A percentile compares a stretch with the other conserved stretches of the same genome.
Evolutionary conservation across 35 echinoderm and acorn worm genomes (phyloP).

Genomic region (Stichopus chloronotus): DNA sequence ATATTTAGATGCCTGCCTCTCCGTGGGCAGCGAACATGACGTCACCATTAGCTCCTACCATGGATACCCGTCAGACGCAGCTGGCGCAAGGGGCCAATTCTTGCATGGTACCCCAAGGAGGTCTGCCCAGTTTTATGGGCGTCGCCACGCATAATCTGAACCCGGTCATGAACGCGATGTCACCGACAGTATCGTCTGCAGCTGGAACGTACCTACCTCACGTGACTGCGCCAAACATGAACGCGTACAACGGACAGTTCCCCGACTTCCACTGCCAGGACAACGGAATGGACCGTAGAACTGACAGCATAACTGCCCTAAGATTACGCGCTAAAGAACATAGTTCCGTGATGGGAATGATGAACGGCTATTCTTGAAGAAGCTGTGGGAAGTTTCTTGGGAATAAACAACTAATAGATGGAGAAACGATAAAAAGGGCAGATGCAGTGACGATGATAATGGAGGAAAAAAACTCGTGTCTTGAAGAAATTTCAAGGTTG

Average conservation of each 20-base stretch:
- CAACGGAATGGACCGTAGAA: slow-evolving; percentile 75
- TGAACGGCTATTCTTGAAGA: slow-evolving; percentile 89
- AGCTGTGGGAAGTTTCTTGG: background rate
- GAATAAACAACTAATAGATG: background rate
- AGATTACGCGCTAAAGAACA: slow-evolving; percentile 92
- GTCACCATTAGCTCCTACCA: slow-evolving; percentile 79
- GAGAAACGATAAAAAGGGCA: background rate
- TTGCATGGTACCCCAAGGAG: slow-evolving; percentile 90
- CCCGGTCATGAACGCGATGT: slow-evolving; percentile 72
- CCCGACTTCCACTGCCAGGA: slow-evolving; percentile 67
- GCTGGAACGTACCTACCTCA: slow-evolving; percentile 41
- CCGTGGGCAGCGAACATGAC: slow-evolving; percentile 94
- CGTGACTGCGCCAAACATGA: slow-evolving; percentile 57
- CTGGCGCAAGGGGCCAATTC: slow-evolving; percentile 70
- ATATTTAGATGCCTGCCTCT: slow-evolving; percentile 73
- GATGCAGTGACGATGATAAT: background rate
- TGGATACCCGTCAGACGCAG: slow-evolving; percentile 65
- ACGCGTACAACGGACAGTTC: slow-evolving; percentile 88
- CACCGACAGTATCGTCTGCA: slow-evolving; percentile 31
- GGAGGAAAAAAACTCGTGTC: background rate
- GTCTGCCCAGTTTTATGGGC: slow-evolving; percentile 91
- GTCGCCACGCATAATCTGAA: slow-evolving; percentile 60
- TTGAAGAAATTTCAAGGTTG: background rate
- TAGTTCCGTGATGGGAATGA: slow-evolving; percentile 86
- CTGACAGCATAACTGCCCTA: slow-evolving; percentile 89